A percentile compares a stretch with the other conserved stretches of the same genome.
Evolutionary conservation across 2,113 vertebrate genomes (phyloP).

Genomic region (Bambusicola thoracicus): DNA sequence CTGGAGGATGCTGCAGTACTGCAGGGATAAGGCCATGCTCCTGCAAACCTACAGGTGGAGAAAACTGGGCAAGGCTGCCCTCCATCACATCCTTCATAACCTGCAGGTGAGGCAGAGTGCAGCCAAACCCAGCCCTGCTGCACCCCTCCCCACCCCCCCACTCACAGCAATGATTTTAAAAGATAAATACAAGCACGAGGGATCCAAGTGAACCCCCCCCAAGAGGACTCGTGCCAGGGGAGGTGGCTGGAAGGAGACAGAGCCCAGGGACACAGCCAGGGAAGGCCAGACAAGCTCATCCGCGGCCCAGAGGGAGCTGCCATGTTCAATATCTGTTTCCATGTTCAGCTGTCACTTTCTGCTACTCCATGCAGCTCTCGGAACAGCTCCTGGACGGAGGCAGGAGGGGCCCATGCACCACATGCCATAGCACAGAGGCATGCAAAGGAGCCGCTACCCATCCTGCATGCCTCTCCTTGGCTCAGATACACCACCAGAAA

Average conservation of each 20-base stretch:
- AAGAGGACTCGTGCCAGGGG: background rate
- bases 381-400: rapidly evolving
- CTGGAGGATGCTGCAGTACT: background rate
- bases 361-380: rapidly evolving
- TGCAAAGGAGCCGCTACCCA: background rate
- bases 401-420: background rate
- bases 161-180: rapidly evolving
- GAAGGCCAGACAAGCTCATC: background rate
- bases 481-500: background rate
- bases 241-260: background rate
- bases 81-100: background rate
- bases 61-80: background rate
- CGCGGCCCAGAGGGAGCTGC: background rate
- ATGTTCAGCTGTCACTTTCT: background rate
- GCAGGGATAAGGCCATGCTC: background rate
- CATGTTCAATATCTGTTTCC: background rate
- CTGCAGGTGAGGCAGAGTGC: background rate
- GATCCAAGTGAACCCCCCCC: background rate
- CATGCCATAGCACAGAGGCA: background rate
- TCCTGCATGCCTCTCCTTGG: background rate
- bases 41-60: background rate
- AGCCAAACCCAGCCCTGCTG: background rate
- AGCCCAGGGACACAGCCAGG: background rate
- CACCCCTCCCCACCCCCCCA: rapidly evolving
- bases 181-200: background rate